Base-by-base conservation (phyloP, 92 coral and sea anemone species). In the Desmophyllum pertusum region DNA sequence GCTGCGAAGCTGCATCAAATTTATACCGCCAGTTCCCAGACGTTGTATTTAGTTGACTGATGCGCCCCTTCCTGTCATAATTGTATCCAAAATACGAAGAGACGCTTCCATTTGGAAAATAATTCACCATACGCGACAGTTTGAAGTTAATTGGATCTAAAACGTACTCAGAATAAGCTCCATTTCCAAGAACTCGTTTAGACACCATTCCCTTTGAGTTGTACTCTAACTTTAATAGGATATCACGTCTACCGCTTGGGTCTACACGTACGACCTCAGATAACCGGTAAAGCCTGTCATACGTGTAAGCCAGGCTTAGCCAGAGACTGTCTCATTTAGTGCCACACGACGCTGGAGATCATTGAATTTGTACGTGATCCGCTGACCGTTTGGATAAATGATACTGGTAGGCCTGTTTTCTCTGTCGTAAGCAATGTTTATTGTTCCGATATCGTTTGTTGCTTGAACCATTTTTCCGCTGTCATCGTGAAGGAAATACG, bases 1-100 rank as follows among this genome's bases (percentile, higher is more conserved):
- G 85, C 80, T 91, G 97, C 64, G 94, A 88, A 36, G 81, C 83
- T 0, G 97, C 86, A 62, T 93, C 97, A 74, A 91, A 93, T 57
- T 83, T 86, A 40, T 91, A 85, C 35, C 38, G 48, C 85, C 94
- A 86, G 52, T 40, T 79, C 18, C 90, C 89, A 25, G 85, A 67
- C 37, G 88, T 75, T 33, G 93, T 83, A 48, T 88, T 93, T 39
- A 88, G 64, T 36, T 75, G 73, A 21, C 85, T 51, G 59, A 89
- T 91, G 29, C 97, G 88, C 43, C 97, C 97, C 57, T 83, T 88
- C 4, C 73, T 55, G 71, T 91, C 92, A 66, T 93, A 90, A 13
- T 80, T 79, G 73, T 91, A 93, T 62, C 81, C 91, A 81, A 93
- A 93, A 11, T 27, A 82, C 14, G 92, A 91, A 14, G 89, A 78